Percentiles rank a stretch among this genome's conserved stretches.
These are phyloP conservation scores for Corvus hawaiiensis DNA, from an alignment of 2,113 vertebrate genomes.

Conservation along the genomic window DNA sequence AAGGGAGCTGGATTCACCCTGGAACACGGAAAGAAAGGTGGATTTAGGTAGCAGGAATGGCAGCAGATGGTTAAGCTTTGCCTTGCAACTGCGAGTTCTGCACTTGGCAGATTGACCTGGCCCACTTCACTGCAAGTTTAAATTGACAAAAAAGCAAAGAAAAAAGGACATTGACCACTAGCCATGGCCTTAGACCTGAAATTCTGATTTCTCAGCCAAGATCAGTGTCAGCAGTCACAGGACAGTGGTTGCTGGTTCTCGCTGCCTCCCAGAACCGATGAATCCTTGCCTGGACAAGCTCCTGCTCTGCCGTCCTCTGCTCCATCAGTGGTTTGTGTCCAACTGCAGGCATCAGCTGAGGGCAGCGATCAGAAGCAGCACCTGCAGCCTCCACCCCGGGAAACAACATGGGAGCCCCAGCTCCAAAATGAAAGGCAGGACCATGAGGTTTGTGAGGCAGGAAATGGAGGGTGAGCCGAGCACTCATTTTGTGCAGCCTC, in stretches of 20 bases:
- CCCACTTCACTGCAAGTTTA: neutral
- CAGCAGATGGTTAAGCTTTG: neutral
- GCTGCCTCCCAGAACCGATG: neutral
- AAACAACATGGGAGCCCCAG: neutral
- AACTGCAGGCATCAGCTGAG: neutral
- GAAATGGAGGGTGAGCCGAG: slow-evolving; percentile 49
- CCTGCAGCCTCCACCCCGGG: neutral
- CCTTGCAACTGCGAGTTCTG: neutral
- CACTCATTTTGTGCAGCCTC: neutral
- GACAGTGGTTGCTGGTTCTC: neutral
- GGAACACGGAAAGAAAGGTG: accelerated
- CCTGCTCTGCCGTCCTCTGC: neutral
- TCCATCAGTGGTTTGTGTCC: neutral
- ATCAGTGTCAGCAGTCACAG: neutral
- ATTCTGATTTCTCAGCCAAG: neutral
- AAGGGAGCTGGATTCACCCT: neutral
- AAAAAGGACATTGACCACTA: neutral
- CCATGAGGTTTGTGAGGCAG: slow-evolving; percentile 30
- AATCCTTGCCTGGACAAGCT: neutral
- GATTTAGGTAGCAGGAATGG: neutral
- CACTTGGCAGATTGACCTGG: neutral
- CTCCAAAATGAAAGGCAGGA: slow-evolving; percentile 57
- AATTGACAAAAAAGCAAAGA: accelerated
- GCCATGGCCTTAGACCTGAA: neutral
- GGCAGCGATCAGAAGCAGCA: neutral